phyloP scores from a whole-genome alignment of 2,797 vertebrate genomes.

The Amazona finschi region DNA sequence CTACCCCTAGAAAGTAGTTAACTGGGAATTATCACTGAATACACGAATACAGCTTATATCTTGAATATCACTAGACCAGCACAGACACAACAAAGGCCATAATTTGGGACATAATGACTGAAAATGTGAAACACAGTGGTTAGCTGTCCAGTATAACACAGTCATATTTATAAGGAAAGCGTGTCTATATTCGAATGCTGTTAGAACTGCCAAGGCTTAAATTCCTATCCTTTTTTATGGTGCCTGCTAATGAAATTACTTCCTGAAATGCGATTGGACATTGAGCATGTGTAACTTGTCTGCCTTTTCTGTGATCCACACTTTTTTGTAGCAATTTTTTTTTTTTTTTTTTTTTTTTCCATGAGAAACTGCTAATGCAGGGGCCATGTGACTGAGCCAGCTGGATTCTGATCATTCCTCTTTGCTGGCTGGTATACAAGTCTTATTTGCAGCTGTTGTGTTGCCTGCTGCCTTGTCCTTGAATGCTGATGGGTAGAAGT shows the following conservation, averaged over 20 bases:
- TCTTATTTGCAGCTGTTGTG: neutral
- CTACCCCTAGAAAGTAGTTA: neutral
- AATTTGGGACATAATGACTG: neutral
- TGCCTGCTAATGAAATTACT: neutral
- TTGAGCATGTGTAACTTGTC: rapidly evolving
- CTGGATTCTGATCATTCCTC: neutral
- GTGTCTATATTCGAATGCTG: neutral
- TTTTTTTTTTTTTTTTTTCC: neutral
- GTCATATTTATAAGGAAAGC: neutral
- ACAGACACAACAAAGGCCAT: neutral
- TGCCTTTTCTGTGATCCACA: neutral
- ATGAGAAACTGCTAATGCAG: neutral
- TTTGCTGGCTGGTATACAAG: neutral
- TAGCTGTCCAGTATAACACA: neutral
- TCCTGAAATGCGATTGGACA: neutral
- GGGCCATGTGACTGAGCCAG: neutral
- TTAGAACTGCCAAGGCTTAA: neutral
- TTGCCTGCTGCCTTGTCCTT: neutral
- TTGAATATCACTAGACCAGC: neutral
- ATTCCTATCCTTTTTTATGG: neutral
- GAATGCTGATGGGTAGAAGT: neutral
- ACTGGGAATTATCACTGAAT: neutral
- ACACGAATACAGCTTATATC: neutral
- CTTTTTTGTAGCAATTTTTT: neutral
- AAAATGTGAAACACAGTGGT: neutral